Base-by-base conservation (phyloP, 2,888 invertebrate genomes). In the Aricia artaxerxes region DNA sequence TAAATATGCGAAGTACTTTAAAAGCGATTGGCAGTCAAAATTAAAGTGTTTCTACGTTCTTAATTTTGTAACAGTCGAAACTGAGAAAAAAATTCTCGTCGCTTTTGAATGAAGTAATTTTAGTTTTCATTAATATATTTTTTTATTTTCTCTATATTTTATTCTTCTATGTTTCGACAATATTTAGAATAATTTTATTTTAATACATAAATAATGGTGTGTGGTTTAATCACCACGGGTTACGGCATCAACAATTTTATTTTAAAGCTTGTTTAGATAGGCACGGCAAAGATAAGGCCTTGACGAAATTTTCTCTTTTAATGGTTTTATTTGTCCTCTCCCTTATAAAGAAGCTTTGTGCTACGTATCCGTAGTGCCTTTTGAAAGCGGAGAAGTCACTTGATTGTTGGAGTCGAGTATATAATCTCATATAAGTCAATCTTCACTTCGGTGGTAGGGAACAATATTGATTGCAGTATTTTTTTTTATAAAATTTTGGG, bases 261-360 rank as follows among this genome's bases (percentile, higher is more conserved):
- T 69, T 69, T 35, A 35, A 69, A 61, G 61, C 61, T 61, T 61
- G 61, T 61, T 61, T 61, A 61, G 35, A 69, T 69, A 69, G 69
- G 69, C 35, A 69, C 11, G 35, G 35, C 35, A 35, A 13, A 35
- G 69, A 69, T 69, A 69, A 69, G 35, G 4, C 13, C 13, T 3
- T 69, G 4, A 61, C 35, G 3, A 24, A 35, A 35, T 35, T 35
- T 69, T 69, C 11, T 13, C 35, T 69, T 69, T 69, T 4, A 13
- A 69, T 69, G 11, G 64, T 64, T 64, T 64, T 31, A 64, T 69
- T 69, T 69, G 69, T 69, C 13, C 69, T 69, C 5, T 69, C 13
- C 35, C 1, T 69, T 35, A 69, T 69, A 13, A 69, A 35, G 35
- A 35, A 11, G 31, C 69, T 35, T 69, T 69, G 35, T 61, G 61